Percentiles rank a stretch among this genome's conserved stretches.
These are phyloP conservation scores for Sphinx pinastri DNA, from an alignment of 2,888 invertebrate genomes.

Conservation along the genomic window DNA sequence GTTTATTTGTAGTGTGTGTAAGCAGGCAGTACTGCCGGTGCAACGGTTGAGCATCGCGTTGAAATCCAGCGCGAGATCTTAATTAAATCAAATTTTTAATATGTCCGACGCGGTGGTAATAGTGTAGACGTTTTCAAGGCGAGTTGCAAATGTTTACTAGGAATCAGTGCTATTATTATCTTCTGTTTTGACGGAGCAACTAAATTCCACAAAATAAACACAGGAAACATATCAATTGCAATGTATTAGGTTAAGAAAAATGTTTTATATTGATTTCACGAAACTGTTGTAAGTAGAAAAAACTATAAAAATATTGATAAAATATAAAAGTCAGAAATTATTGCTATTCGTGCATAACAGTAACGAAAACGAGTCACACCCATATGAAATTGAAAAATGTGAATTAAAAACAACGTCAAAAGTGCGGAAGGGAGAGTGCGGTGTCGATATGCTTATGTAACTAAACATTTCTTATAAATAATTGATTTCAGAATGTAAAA, in stretches of 20 bases:
- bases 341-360: neutral
- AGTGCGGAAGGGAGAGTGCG: too few relatives aligned
- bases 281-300: neutral
- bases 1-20: slow-evolving; percentile 55
- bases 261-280: neutral
- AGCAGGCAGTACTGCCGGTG: slow-evolving; percentile 36
- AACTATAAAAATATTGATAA: neutral
- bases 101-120: slow-evolving; percentile 7
- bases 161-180: neutral
- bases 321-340: neutral
- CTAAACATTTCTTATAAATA: too few relatives aligned
- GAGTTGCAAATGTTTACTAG: slow-evolving; percentile 26
- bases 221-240: neutral
- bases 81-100: slow-evolving; percentile 23
- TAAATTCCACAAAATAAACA: neutral
- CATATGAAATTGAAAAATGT: too few relatives aligned
- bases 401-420: too few relatives aligned
- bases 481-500: too few relatives aligned
- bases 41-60: slow-evolving; percentile 37
- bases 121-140: slow-evolving; percentile 16
- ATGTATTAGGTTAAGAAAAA: neutral
- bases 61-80: slow-evolving; percentile 17
- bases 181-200: neutral
- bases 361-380: too few relatives aligned
- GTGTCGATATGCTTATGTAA: too few relatives aligned